Base-by-base conservation (phyloP, 1,140 invertebrate species). In the Contarinia nasturtii region DNA sequence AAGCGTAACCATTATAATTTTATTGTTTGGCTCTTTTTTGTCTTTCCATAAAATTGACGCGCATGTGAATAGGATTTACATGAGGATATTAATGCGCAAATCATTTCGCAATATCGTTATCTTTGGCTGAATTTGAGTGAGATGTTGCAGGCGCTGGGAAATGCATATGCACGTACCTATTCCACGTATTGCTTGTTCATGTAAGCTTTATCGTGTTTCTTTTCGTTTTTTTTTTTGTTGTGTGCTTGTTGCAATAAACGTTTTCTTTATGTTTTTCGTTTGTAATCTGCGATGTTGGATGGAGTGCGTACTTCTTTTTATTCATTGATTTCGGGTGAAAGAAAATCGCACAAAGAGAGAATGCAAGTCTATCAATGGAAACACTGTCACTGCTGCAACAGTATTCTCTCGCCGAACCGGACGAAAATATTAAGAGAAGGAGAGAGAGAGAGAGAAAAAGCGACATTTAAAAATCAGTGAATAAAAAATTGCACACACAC, bases 41-140 rank as follows among this genome's bases (percentile, higher is more conserved):
- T 47, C 21, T 41, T 42, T 52, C n/a, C n/a, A n/a, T n/a, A n/a
- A n/a, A 27, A 27, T 27, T 27, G 3, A 10, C 10, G 27, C 27
- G n/a, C 27, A 27, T 27, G 27, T 27, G 27, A 27, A 12, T 51
- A 74, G 72, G 74, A 75, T 50, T 65, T 74, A 11, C 55, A 66
- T n/a, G 52, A 60, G 18, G 62, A 68, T 49, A 71, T 69, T 51
- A 60, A 67, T 8, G 62, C 68, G 8, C 63, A 61, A 47, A 56
- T 76, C 48, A 67, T 76, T 48, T 66, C 67, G 2, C 67, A 71
- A 20, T 76, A 76, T 54, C 64, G 73, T 44, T 65, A 59, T 45
- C 55, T 76, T 19, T 76, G 74, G 74, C 55, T 76, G 20, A 70
- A 70, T 52, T 56, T 76, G 3, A 75, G 73, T 34, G 73, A 76